These are phyloP conservation scores for Triplophysa rosa DNA, from an alignment of 2,113 vertebrate species.

Conservation along the genomic window DNA sequence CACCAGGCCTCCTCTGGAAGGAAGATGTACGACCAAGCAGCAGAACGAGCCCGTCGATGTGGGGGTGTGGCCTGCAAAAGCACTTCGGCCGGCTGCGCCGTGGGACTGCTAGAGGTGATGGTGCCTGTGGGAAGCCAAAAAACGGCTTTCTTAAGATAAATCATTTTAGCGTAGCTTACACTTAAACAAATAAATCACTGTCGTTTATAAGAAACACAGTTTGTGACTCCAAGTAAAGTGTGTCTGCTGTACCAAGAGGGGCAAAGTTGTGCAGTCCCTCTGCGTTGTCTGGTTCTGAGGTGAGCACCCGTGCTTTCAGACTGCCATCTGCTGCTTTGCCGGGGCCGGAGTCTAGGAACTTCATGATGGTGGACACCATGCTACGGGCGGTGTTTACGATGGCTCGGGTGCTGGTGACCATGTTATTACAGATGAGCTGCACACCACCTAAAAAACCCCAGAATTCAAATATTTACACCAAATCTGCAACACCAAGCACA, in stretches of 20 bases:
- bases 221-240: background rate
- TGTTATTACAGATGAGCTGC: constrained; percentile 98
- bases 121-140: constrained; percentile 78
- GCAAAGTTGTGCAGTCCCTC: constrained; percentile 99
- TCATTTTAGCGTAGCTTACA: background rate
- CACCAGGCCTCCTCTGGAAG: constrained; percentile 98
- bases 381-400: constrained; percentile 98
- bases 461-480: background rate
- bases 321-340: constrained; percentile 90
- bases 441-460: constrained; percentile 84
- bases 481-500: background rate
- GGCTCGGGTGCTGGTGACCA: constrained; percentile 98
- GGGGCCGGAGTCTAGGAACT: constrained; percentile 94
- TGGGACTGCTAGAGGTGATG: constrained; percentile 98
- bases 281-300: constrained; percentile 95
- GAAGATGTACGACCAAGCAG: constrained; percentile 98
- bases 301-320: constrained; percentile 91
- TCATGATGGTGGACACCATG: constrained; percentile 99
- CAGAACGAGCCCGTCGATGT: constrained; percentile 91
- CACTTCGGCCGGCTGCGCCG: constrained; percentile 96
- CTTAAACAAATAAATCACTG: background rate
- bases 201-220: background rate
- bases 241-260: constrained; percentile 81
- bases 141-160: background rate
- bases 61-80: constrained; percentile 95